Conservation (phyloP, 2,888 invertebrate species). For the Eremobia ochroleuca region DNA sequence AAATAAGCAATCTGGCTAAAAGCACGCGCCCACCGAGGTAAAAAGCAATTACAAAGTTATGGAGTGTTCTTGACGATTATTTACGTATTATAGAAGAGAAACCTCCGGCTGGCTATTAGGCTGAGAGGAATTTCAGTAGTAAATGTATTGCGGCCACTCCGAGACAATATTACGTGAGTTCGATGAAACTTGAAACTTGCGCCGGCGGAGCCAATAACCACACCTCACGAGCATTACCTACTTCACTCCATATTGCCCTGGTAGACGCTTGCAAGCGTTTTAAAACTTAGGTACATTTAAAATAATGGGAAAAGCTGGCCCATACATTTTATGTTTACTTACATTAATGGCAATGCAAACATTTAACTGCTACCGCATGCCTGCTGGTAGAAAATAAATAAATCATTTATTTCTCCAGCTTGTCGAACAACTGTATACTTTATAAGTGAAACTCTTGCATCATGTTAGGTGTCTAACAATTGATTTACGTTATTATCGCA, state of each 20-base stretch:
- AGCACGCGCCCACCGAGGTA: conserved; percentile 85
- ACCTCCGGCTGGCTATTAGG: conserved; percentile 65
- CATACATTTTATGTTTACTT: conserved; percentile 33
- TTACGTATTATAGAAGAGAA: conserved; percentile 77
- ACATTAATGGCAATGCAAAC: conserved; percentile 32
- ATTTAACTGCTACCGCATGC: neutral
- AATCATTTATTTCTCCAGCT: conserved; percentile 3
- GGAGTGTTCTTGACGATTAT: conserved; percentile 84
- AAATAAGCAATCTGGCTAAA: conserved; percentile 89
- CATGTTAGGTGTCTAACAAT: neutral
- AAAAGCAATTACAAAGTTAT: conserved; percentile 87
- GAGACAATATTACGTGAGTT: conserved; percentile 64
- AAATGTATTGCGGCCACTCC: conserved; percentile 57
- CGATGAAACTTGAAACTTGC: conserved; percentile 57
- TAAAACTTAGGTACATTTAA: conserved; percentile 45
- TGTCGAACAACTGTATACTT: neutral
- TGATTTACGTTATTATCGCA: neutral
- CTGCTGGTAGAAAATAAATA: neutral
- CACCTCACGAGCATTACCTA: conserved; percentile 55
- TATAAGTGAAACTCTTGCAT: neutral
- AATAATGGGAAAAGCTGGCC: conserved; percentile 39
- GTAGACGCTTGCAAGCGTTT: conserved; percentile 36
- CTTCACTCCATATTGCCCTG: conserved; percentile 56
- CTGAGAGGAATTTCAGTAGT: conserved; percentile 57
- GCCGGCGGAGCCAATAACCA: conserved; percentile 59